Percentiles rank a stretch among this genome's conserved stretches.
These are phyloP conservation scores for Anthophora plumipes DNA, from an alignment of 2,888 invertebrate species.

Conservation along the genomic window DNA sequence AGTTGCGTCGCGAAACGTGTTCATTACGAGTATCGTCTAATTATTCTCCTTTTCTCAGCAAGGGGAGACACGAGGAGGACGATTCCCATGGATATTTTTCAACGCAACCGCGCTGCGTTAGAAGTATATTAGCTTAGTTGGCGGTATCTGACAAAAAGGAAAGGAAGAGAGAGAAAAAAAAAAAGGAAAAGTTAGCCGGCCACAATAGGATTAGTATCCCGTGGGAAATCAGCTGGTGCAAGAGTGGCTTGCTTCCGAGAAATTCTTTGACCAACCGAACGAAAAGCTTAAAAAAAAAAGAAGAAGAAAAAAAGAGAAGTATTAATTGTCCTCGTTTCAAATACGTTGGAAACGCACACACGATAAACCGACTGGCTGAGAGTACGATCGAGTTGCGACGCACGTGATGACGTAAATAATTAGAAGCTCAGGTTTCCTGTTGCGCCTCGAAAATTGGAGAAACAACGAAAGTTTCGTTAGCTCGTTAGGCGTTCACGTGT, in stretches of 20 bases:
- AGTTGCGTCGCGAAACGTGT: neutral
- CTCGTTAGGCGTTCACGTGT: conserved; percentile 43
- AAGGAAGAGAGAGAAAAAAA: too few species aligned
- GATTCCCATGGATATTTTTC: conserved; percentile 40
- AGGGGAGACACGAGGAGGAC: neutral
- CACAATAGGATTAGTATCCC: conserved; percentile 81
- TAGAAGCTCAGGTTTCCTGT: conserved; percentile 42
- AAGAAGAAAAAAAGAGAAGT: too few species aligned
- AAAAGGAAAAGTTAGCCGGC: conserved; percentile 78
- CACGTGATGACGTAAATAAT: conserved; percentile 50
- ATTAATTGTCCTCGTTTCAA: conserved; percentile 78
- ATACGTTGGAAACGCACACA: conserved; percentile 10
- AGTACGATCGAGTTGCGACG: conserved; percentile 7
- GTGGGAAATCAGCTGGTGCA: conserved; percentile 80
- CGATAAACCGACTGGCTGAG: neutral
- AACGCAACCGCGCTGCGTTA: conserved; percentile 12
- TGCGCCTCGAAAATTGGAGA: conserved; percentile 26
- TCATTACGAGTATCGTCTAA: conserved; percentile 1
- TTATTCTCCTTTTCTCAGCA: too few species aligned
- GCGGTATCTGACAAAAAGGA: conserved; percentile 73
- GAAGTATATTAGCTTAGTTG: conserved; percentile 62
- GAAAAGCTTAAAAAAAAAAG: conserved; percentile 79
- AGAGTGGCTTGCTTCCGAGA: conserved; percentile 70
- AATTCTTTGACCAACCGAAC: conserved; percentile 78
- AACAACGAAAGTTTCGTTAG: conserved; percentile 48